Conservation (phyloP, 2,797 vertebrate species). For the Phataginus tetradactyla region DNA sequence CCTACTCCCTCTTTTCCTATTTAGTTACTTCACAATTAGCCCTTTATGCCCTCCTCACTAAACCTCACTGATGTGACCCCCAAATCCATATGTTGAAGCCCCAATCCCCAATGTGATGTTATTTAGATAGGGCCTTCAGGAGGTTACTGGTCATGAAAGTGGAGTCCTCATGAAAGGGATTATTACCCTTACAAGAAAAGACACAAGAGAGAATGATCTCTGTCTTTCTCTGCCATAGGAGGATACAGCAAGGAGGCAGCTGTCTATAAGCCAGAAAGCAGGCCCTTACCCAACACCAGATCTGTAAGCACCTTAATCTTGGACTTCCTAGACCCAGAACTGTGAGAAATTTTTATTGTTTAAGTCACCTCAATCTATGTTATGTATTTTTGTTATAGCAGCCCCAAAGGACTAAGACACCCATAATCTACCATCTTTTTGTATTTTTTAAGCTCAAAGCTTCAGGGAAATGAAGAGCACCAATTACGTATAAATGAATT, state of each 20-base stretch:
- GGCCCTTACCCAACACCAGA: not conserved
- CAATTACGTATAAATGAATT: constrained; percentile 21
- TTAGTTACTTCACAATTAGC: not conserved
- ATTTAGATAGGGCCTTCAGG: not conserved
- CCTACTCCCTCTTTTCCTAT: not conserved
- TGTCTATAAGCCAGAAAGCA: not conserved
- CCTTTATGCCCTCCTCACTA: not conserved
- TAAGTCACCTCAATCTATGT: not conserved
- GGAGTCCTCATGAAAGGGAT: not conserved
- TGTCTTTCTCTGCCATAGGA: not conserved
- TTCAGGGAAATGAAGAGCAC: not conserved
- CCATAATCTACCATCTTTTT: not conserved
- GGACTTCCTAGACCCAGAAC: not conserved
- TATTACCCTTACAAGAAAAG: not conserved
- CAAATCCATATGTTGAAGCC: not conserved
- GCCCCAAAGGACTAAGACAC: not conserved
- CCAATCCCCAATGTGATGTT: not conserved
- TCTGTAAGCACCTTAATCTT: not conserved
- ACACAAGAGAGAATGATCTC: not conserved
- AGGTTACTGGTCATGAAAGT: not conserved
- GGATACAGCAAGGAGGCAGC: not conserved
- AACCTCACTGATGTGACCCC: not conserved
- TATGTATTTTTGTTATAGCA: not conserved
- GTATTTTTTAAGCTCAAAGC: not conserved
- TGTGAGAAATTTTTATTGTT: not conserved